Conservation (phyloP, 2,888 invertebrate species). For the Drosophila macrospina region DNA sequence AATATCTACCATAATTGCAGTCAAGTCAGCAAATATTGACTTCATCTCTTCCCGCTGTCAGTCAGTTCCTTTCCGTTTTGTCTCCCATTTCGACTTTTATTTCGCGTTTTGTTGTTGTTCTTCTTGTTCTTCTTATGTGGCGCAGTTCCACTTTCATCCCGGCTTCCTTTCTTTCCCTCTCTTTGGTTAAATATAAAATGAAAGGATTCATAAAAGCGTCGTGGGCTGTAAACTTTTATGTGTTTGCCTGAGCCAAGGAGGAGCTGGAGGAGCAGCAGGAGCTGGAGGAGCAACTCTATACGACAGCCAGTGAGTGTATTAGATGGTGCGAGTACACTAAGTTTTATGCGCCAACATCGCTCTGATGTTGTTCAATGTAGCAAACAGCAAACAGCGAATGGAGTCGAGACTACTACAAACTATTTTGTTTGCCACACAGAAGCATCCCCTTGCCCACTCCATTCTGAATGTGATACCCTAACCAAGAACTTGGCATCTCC, state of each 20-base stretch:
- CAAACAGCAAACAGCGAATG: slow-evolving; percentile 33
- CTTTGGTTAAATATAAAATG: slow-evolving; percentile 60
- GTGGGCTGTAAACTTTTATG: slow-evolving; percentile 44
- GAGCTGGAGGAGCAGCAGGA: too few species aligned
- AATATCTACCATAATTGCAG: slow-evolving; percentile 72
- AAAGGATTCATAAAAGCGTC: slow-evolving; percentile 64
- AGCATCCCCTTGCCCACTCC: too few species aligned
- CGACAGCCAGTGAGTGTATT: slow-evolving; percentile 25
- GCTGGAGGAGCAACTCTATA: neutral
- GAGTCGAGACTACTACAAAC: slow-evolving; percentile 24
- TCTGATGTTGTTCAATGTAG: slow-evolving; percentile 55
- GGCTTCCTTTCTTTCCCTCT: slow-evolving; percentile 26
- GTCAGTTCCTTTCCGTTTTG: neutral
- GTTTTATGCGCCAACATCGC: slow-evolving; percentile 54
- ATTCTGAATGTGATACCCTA: neutral
- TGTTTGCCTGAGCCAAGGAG: slow-evolving; percentile 15
- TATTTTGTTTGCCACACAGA: slow-evolving; percentile 9
- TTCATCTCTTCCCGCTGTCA: slow-evolving; percentile 25
- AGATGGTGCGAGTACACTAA: slow-evolving; percentile 46
- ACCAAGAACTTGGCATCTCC: slow-evolving; percentile 3
- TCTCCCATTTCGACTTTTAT: slow-evolving; percentile 9
- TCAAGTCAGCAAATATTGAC: slow-evolving; percentile 72
- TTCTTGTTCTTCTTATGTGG: slow-evolving; percentile 31
- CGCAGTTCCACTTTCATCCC: slow-evolving; percentile 41
- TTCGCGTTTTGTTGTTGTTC: slow-evolving; percentile 10